Conservation (phyloP, 2,888 invertebrate genomes). For the Crioceris asparagi region DNA sequence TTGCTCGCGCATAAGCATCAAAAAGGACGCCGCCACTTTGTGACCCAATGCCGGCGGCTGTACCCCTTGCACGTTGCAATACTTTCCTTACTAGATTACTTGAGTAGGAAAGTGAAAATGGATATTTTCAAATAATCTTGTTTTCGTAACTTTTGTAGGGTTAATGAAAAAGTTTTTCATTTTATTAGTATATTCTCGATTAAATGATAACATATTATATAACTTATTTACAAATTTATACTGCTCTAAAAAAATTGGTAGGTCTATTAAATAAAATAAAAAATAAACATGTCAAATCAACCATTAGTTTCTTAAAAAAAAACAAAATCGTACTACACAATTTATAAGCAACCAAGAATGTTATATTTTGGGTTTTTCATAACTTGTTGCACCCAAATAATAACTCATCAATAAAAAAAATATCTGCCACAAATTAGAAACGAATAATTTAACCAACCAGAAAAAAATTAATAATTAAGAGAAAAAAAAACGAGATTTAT, state of each 20-base stretch:
- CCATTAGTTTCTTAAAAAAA: constrained; percentile 19
- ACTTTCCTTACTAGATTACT: no score
- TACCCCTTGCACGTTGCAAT: no score
- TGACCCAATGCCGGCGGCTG: no score
- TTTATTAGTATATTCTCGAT: constrained; percentile 20
- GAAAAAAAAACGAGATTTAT: no score
- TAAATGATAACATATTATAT: constrained; percentile 27
- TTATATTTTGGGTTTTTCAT: background rate
- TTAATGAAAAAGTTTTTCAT: no score
- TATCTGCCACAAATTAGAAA: background rate
- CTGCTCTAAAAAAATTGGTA: constrained; percentile 26
- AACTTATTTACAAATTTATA: constrained; percentile 27
- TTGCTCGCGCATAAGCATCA: no score
- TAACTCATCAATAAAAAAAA: background rate
- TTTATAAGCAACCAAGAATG: constrained; percentile 11
- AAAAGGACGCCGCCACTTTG: no score
- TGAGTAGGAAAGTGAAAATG: no score
- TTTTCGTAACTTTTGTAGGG: no score
- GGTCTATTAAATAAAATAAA: constrained; percentile 23
- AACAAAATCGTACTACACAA: constrained; percentile 18
- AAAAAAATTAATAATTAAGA: no score
- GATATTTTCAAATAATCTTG: no score
- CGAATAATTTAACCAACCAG: no score
- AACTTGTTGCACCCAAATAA: background rate
- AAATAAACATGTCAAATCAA: constrained; percentile 24